Conservation (phyloP, 2,797 vertebrate genomes). For the Hephaestus fuliginosus region DNA sequence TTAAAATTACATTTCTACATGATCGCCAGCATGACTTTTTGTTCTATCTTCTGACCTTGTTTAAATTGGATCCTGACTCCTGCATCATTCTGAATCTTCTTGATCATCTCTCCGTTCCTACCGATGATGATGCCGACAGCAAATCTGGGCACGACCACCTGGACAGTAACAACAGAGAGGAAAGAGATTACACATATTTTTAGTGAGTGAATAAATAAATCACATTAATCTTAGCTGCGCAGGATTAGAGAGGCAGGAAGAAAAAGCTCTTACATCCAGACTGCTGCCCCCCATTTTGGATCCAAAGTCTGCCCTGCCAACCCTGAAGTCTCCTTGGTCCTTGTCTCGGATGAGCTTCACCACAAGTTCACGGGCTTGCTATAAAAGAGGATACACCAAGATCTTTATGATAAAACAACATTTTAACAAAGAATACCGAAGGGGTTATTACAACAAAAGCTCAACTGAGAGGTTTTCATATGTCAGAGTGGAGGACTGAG, state of each 20-base stretch:
- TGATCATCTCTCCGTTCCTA: constrained; percentile 99
- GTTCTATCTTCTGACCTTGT: constrained; percentile 88
- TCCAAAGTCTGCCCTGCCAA: constrained; percentile 92
- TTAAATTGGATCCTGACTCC: constrained; percentile 99
- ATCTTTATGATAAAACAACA: too few relatives aligned
- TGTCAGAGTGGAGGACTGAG: constrained; percentile 2
- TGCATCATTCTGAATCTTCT: constrained; percentile 98
- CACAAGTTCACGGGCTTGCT: constrained; percentile 99
- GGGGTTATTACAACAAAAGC: neutral
- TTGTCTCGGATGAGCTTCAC: constrained; percentile 98
- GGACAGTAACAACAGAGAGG: neutral
- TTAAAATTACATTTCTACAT: neutral
- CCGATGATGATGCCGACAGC: constrained; percentile 99
- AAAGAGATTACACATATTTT: neutral
- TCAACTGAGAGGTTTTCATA: neutral
- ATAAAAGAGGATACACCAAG: constrained; percentile 67
- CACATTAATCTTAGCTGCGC: neutral
- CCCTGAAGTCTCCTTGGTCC: constrained; percentile 95
- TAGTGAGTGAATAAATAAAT: neutral
- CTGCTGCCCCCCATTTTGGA: constrained; percentile 94
- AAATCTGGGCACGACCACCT: constrained; percentile 97
- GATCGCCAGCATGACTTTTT: rapidly evolving
- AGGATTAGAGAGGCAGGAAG: neutral
- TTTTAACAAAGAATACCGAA: neutral
- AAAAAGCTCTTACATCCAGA: constrained; percentile 88